Percentiles rank a stretch among this genome's conserved stretches.
Evolutionary conservation across 2,888 invertebrate species (phyloP).

Genomic region (Apamea anceps): DNA sequence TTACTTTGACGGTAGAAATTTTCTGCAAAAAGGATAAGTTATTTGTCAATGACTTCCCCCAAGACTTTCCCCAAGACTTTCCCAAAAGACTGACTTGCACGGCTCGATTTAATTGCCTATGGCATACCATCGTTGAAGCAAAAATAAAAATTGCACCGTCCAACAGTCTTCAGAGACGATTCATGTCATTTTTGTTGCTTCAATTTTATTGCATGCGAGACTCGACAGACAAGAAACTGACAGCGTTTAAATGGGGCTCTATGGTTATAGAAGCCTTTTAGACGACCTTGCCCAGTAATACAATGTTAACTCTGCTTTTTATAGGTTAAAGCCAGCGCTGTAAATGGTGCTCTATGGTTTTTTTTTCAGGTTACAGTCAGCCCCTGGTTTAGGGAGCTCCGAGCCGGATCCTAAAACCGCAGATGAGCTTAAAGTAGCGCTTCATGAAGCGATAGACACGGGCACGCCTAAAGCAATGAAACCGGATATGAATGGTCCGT

Average conservation of each 20-base stretch:
- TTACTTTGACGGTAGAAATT: not conserved
- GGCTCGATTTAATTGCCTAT: not conserved
- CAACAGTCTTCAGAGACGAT: not conserved
- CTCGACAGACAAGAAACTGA: too few relatives aligned
- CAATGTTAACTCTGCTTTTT: not conserved
- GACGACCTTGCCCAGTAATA: not conserved
- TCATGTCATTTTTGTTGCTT: not conserved
- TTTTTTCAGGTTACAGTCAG: slow-evolving; percentile 74
- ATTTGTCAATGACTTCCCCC: not conserved
- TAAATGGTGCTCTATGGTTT: not conserved
- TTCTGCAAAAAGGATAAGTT: not conserved
- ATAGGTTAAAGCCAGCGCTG: slow-evolving; percentile 77
- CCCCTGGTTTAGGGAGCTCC: slow-evolving; percentile 76
- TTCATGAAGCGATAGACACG: slow-evolving; percentile 74
- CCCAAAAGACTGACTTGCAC: not conserved
- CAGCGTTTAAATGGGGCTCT: too few relatives aligned
- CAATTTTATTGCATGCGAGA: not conserved
- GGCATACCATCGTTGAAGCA: not conserved
- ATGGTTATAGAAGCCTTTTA: not conserved
- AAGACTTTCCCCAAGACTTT: not conserved
- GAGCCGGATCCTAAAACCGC: slow-evolving; percentile 71
- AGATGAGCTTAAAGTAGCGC: slow-evolving; percentile 66
- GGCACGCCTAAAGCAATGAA: slow-evolving; percentile 72
- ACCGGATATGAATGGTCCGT: slow-evolving; percentile 76
- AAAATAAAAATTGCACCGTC: not conserved